Percentiles rank a stretch among this genome's conserved stretches.
phyloP scores from a whole-genome alignment of 2,113 vertebrate genomes.

The Oryzias woworae region DNA sequence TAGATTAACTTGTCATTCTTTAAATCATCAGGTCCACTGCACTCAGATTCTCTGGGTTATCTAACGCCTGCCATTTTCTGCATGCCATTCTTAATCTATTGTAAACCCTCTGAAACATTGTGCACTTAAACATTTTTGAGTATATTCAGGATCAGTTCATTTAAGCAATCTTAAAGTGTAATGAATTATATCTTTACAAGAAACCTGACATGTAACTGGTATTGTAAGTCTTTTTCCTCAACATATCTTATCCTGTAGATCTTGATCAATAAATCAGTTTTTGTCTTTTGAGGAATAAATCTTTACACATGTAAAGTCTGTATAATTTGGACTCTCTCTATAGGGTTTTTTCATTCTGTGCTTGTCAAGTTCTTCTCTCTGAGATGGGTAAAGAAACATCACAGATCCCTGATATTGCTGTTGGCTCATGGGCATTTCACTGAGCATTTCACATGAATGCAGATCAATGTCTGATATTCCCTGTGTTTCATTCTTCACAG shows the following conservation, averaged over 20 bases:
- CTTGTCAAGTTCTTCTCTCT: constrained; percentile 23
- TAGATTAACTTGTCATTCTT: constrained; percentile 67
- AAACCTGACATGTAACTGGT: no score
- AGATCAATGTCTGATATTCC: constrained; percentile 20
- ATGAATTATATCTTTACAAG: no score
- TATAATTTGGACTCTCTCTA: constrained; percentile 22
- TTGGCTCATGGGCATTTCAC: constrained; percentile 7
- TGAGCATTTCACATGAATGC: constrained; percentile 32
- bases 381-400: constrained; percentile 24
- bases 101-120: no score
- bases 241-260: no score
- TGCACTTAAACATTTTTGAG: no score
- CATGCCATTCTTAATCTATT: constrained; percentile 8
- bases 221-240: no score
- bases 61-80: constrained; percentile 25
- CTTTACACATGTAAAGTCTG: constrained; percentile 8
- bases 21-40: constrained; percentile 47
- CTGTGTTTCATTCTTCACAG: neutral
- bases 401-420: constrained; percentile 15
- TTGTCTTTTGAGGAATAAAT: constrained; percentile 24
- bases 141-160: no score
- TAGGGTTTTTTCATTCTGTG: constrained; percentile 25
- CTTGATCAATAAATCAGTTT: neutral
- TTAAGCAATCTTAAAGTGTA: no score
- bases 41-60: constrained; percentile 35